Conservation (phyloP, 2,888 invertebrate species). For the Amorpha juglandis region DNA sequence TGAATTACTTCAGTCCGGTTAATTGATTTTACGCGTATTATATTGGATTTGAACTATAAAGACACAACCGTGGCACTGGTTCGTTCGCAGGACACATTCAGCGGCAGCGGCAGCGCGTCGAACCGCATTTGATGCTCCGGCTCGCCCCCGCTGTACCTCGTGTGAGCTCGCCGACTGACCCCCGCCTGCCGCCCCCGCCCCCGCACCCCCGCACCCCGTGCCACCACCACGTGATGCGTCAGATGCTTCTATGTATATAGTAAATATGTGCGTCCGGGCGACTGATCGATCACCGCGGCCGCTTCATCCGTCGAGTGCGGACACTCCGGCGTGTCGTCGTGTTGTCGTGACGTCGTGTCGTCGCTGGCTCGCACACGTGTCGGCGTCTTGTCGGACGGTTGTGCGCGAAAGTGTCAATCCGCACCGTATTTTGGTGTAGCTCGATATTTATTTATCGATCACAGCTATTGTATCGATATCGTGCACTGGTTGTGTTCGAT, state of each 20-base stretch:
- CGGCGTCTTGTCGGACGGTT: slow-evolving; percentile 1
- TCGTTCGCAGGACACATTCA: slow-evolving; percentile 68
- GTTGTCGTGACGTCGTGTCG: not conserved
- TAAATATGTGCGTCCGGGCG: not conserved
- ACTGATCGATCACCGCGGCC: not conserved
- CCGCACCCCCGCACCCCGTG: not conserved
- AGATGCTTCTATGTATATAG: slow-evolving; percentile 1
- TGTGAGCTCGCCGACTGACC: slow-evolving; percentile 49
- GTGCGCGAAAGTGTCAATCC: slow-evolving; percentile 9
- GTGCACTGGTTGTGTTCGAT: slow-evolving; percentile 1
- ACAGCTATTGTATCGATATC: not conserved
- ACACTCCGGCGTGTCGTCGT: no score
- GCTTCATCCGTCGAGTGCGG: no score
- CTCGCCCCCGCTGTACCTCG: slow-evolving; percentile 45
- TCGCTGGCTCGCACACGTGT: not conserved
- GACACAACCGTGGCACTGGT: not conserved
- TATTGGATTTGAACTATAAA: not conserved
- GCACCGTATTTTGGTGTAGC: slow-evolving; percentile 15
- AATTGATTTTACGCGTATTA: no score
- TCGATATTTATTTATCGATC: not conserved
- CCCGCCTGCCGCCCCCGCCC: slow-evolving; percentile 37
- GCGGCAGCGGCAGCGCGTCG: slow-evolving; percentile 64
- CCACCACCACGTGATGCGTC: not conserved
- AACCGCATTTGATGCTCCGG: slow-evolving; percentile 77
- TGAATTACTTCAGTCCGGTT: no score